Conservation (phyloP, 2,888 invertebrate species). For the Quadriops clusia region DNA sequence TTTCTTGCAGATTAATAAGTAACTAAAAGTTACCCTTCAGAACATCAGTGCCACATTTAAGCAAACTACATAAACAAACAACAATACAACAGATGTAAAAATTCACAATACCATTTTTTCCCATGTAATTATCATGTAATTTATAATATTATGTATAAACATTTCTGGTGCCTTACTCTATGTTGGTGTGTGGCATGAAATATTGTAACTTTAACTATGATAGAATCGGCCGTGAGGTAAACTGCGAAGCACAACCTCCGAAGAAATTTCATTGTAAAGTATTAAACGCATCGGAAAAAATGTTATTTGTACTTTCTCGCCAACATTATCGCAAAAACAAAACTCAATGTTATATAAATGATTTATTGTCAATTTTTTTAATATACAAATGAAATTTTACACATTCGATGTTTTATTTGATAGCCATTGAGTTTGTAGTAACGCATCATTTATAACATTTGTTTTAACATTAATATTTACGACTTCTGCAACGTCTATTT, state of each 20-base stretch:
- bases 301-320: constrained; percentile 33
- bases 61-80: constrained; percentile 10
- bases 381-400: constrained; percentile 35
- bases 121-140: constrained; percentile 30
- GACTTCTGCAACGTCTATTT: no score
- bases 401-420: no score
- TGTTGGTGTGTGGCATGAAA: constrained; percentile 35
- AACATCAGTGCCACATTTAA: constrained; percentile 35
- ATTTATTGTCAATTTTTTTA: constrained; percentile 39
- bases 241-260: constrained; percentile 15
- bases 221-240: no score
- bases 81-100: constrained; percentile 21
- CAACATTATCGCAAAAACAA: constrained; percentile 31
- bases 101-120: constrained; percentile 34
- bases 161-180: constrained; percentile 38
- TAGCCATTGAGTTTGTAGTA: no score
- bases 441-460: no score
- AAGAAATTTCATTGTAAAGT: constrained; percentile 16
- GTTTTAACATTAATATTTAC: no score
- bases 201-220: no score
- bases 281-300: constrained; percentile 33
- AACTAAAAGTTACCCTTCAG: constrained; percentile 11
- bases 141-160: no score
- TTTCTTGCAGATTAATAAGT: constrained; percentile 19
- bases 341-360: constrained; percentile 35